phyloP scores from a whole-genome alignment of 2,113 vertebrate genomes.

The Ancistrus triradiatus region DNA sequence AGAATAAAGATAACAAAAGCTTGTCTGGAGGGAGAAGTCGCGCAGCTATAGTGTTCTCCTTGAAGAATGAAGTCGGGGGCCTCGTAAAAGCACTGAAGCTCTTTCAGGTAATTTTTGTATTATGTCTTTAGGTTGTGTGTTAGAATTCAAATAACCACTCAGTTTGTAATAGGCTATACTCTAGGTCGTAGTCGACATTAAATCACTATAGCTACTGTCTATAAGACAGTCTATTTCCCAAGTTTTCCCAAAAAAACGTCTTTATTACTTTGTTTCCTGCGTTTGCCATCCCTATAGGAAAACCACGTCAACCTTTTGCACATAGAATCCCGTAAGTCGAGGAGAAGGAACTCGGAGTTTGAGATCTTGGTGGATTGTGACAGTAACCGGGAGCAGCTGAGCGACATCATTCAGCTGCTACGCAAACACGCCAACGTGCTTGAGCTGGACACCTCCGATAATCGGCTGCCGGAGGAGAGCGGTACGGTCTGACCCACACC shows the following conservation, averaged over 20 bases:
- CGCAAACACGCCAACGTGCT: conserved; percentile 81
- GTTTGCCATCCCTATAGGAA: conserved; percentile 77
- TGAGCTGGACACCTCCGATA: conserved; percentile 76
- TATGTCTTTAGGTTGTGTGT: neutral
- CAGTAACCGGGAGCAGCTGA: conserved; percentile 87
- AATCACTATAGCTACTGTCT: no score
- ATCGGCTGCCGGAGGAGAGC: conserved; percentile 74
- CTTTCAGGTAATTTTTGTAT: conserved; percentile 77
- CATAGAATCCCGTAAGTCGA: conserved; percentile 94
- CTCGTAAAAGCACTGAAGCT: conserved; percentile 92
- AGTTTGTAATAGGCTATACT: no score
- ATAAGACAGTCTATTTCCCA: no score
- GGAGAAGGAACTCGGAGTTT: conserved; percentile 89
- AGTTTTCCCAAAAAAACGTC: no score
- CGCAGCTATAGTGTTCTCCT: conserved; percentile 86
- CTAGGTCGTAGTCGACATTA: no score
- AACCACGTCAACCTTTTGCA: conserved; percentile 92
- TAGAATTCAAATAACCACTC: neutral
- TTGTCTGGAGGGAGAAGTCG: conserved; percentile 73
- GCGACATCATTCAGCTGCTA: conserved; percentile 87
- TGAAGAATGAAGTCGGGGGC: conserved; percentile 96
- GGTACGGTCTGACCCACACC: no score
- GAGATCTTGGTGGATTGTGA: conserved; percentile 96
- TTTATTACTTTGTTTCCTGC: no score
- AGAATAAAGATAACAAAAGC: conserved; percentile 88